Evolutionary conservation across 2,888 invertebrate genomes (phyloP).

Genomic region (Drosophila hamatofila): DNA sequence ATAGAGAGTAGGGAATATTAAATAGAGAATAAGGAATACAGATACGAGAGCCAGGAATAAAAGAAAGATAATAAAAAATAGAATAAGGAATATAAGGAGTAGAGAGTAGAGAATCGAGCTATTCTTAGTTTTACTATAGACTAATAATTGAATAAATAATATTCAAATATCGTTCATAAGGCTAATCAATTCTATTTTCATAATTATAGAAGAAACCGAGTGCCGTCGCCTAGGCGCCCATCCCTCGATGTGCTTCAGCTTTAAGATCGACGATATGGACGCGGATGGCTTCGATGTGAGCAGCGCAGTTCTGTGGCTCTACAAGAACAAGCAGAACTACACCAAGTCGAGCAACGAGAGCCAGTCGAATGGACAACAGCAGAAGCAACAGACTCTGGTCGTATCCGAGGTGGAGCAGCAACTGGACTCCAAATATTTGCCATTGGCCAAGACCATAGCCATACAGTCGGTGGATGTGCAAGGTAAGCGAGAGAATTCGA

Average conservation of each 20-base stretch:
- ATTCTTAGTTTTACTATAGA: no score
- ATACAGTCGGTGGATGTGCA: constrained; percentile 91
- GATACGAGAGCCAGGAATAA: no score
- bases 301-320: constrained; percentile 93
- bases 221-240: constrained; percentile 84
- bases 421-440: constrained; percentile 89
- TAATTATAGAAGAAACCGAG: constrained; percentile 86
- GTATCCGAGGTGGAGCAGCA: constrained; percentile 92
- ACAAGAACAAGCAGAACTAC: constrained; percentile 86
- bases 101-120: neutral
- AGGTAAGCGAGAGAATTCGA: constrained; percentile 84
- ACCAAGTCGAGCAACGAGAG: constrained; percentile 53
- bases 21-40: neutral
- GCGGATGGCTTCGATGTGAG: constrained; percentile 91
- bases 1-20: no score
- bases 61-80: no score
- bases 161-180: neutral
- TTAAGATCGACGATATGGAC: constrained; percentile 91
- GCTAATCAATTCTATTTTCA: neutral
- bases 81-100: neutral
- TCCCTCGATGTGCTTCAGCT: constrained; percentile 91
- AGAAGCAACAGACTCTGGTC: constrained; percentile 88
- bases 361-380: constrained; percentile 22
- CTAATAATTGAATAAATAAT: no score
- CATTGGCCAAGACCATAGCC: constrained; percentile 92